Percentiles rank a stretch among this genome's conserved stretches.
phyloP scores from a whole-genome alignment of 2,888 invertebrate genomes.

The Eurytoma californica region DNA sequence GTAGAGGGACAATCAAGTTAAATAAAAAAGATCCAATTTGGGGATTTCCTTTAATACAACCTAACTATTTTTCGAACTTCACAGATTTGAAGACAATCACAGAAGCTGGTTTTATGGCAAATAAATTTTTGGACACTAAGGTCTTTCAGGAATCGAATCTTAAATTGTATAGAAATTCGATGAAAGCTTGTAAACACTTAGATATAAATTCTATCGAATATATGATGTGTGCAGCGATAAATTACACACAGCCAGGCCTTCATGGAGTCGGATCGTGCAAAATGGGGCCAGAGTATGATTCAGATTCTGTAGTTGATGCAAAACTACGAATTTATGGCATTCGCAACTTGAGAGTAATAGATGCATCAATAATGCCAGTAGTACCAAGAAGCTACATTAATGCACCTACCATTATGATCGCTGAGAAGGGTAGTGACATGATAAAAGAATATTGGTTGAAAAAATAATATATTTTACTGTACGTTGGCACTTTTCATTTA shows the following conservation, averaged over 20 bases:
- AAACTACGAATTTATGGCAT: conserved; percentile 1
- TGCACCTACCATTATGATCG: conserved; percentile 26
- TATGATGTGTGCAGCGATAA: background rate
- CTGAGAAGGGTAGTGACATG: conserved; percentile 22
- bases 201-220: background rate
- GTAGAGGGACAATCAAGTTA: background rate
- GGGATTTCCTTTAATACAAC: conserved; percentile 2
- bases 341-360: conserved; percentile 18
- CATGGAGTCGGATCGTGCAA: conserved; percentile 17
- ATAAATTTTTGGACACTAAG: background rate
- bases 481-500: background rate
- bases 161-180: background rate
- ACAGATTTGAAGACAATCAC: background rate
- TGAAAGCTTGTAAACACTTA: background rate
- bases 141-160: background rate
- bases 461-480: background rate
- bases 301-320: background rate
- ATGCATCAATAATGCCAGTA: conserved; percentile 29
- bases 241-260: conserved; percentile 14
- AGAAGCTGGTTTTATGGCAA: background rate
- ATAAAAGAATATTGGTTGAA: conserved; percentile 6
- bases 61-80: background rate
- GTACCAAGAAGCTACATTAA: conserved; percentile 14
- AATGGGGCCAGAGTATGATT: background rate
- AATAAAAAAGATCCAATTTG: conserved; percentile 3